Conservation (phyloP, 2,888 invertebrate species). For the Ormyrus thymus region DNA sequence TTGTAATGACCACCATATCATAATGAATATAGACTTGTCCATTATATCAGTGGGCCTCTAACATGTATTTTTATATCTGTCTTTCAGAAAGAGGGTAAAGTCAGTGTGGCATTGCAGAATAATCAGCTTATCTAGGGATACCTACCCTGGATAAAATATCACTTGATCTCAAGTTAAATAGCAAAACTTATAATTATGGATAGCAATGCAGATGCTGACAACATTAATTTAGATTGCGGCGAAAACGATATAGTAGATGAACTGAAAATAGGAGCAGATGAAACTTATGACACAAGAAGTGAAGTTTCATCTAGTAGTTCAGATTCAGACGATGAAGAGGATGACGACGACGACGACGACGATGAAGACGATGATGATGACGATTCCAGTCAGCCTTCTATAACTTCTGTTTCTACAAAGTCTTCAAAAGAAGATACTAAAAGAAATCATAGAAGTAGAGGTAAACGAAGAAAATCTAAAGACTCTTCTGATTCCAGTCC, state of each 20-base stretch:
- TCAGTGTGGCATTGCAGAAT: slow-evolving; percentile 17
- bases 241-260: slow-evolving; percentile 85
- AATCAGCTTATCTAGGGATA: slow-evolving; percentile 47
- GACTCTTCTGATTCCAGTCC: slow-evolving; percentile 72
- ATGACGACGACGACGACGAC: slow-evolving; percentile 37
- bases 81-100: slow-evolving; percentile 60
- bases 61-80: slow-evolving; percentile 63
- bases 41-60: slow-evolving; percentile 15
- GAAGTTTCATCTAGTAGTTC: slow-evolving; percentile 91
- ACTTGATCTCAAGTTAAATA: slow-evolving; percentile 25
- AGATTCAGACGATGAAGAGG: slow-evolving; percentile 63
- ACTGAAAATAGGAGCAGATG: slow-evolving; percentile 85
- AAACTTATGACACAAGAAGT: slow-evolving; percentile 88
- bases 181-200: slow-evolving; percentile 44
- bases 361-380: slow-evolving; percentile 53
- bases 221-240: slow-evolving; percentile 70
- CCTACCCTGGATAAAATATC: slow-evolving; percentile 43
- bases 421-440: slow-evolving; percentile 76
- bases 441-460: slow-evolving; percentile 68
- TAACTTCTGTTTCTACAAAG: slow-evolving; percentile 86
- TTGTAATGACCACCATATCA: slow-evolving; percentile 46
- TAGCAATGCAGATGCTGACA: slow-evolving; percentile 62
- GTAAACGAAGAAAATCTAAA: slow-evolving; percentile 69
- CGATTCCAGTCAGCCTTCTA: slow-evolving; percentile 83
- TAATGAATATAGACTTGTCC: not conserved